These are phyloP conservation scores for Columba livia DNA, from an alignment of 2,113 vertebrate genomes.

Conservation along the genomic window DNA sequence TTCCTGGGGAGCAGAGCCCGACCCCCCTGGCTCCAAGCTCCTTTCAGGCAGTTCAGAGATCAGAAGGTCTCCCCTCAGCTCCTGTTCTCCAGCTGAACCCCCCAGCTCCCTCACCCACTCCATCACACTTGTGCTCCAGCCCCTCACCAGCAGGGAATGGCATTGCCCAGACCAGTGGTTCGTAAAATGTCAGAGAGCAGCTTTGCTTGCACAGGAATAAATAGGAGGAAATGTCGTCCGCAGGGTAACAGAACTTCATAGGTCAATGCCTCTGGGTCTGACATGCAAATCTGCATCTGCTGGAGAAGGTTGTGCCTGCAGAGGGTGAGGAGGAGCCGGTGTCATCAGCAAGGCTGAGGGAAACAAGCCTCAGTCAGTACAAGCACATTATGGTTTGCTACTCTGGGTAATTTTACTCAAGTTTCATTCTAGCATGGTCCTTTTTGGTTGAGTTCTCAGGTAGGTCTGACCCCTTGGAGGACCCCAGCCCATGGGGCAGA, in stretches of 20 bases:
- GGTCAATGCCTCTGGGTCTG: slow-evolving; percentile 34
- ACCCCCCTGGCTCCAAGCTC: no score
- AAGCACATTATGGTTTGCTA: neutral
- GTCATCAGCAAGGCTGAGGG: neutral
- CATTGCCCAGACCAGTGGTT: neutral
- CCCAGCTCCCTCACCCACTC: no score
- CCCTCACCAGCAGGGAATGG: neutral
- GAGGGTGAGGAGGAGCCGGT: neutral
- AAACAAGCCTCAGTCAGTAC: neutral
- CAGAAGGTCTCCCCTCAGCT: no score
- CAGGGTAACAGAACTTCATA: neutral
- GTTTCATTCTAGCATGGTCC: neutral
- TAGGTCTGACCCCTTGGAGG: neutral
- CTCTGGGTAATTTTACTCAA: neutral
- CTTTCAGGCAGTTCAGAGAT: no score
- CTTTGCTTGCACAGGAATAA: neutral
- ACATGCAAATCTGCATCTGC: neutral
- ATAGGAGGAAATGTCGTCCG: neutral
- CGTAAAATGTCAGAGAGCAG: neutral
- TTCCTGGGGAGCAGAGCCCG: no score
- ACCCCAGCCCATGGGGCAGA: neutral
- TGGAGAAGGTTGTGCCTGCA: neutral
- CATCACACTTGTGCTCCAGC: no score
- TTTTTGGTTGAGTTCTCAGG: neutral
- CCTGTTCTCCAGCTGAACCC: no score